Evolutionary conservation across 2,888 invertebrate genomes (phyloP), one percentile per base, ranked within the genome.

Genomic region (Dascillus cervinus): DNA sequence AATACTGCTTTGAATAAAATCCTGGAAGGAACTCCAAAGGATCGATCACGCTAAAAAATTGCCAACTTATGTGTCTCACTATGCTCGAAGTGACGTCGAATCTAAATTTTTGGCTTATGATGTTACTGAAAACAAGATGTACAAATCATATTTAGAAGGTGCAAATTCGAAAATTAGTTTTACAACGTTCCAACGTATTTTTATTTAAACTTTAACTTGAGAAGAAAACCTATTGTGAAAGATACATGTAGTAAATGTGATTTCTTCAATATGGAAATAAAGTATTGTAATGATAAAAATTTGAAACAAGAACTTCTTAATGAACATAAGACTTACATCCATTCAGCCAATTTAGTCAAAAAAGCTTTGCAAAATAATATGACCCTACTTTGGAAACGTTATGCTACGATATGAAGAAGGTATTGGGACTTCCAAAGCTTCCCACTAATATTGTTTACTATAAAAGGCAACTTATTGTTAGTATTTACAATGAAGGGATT

Each of bases 401-500:
- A n/a, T 27, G 23, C 6, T 37, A 27, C 26, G 37, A 33, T 13
- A 20, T 37, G 24, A 22, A 37, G 14, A 37, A 37, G 21, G 23
- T 24, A 21, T 23, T 37, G 9, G 23, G 19, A 2, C 22, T 37
- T 9, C 41, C 44, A 5, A 31, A 37, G 14, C 12, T 44, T 2
- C 41, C 37, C 4, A 44, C 41, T 10, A 42, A 39, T 26, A 22
- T 43, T 10, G 28, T 43, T 3, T 39, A 33, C 19, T 41, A 41
- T 21, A 44, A 44, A 23, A 15, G 34, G 15, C 37, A 44, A 22
- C 26, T 44, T 6, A n/a, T n/a, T n/a, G n/a, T n/a, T n/a, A 44
- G 41, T 33, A 11, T 50, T 10, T 51, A 47, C 26, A 55, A 55
- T 34, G 36, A 32, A 13, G 47, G 49, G 3, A 31, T 54, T 22